phyloP scores from a whole-genome alignment of 2,797 vertebrate genomes.

The Acropternis orthonyx region DNA sequence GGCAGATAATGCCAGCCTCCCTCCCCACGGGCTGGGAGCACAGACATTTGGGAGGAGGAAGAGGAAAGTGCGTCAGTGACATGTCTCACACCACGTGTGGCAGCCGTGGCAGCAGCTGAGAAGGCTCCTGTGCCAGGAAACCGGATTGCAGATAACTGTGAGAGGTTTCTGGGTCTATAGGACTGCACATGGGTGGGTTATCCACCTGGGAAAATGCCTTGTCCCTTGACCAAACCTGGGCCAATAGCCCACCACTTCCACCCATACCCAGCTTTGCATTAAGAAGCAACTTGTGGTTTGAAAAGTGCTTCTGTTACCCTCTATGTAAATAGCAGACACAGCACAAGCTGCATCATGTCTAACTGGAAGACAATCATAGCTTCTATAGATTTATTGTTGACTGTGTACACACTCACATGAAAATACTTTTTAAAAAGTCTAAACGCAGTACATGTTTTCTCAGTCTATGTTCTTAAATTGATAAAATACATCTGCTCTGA shows the following conservation, averaged over 20 bases:
- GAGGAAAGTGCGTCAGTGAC: not conserved
- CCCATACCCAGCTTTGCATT: not conserved
- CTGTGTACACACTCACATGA: conserved; percentile 10
- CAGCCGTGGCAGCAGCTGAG: not conserved
- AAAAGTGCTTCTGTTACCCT: not conserved
- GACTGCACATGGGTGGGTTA: not conserved
- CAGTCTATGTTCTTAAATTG: conserved; percentile 25
- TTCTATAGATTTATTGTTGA: conserved; percentile 36
- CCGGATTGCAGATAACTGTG: not conserved
- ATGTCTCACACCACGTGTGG: accelerated
- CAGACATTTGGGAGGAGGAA: not conserved
- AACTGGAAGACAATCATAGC: not conserved
- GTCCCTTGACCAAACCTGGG: not conserved
- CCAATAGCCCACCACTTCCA: not conserved
- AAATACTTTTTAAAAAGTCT: conserved; percentile 17
- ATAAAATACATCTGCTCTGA: conserved; percentile 66
- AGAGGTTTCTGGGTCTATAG: not conserved
- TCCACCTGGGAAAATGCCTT: not conserved
- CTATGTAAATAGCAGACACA: not conserved
- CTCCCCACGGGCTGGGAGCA: not conserved
- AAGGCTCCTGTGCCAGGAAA: not conserved
- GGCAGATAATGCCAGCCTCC: not conserved
- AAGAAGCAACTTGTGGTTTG: not conserved
- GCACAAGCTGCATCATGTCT: not conserved
- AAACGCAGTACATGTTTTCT: not conserved